Evolutionary conservation across 92 coral and sea anemone genomes (phyloP).

Genomic region (Siderastrea siderea): DNA sequence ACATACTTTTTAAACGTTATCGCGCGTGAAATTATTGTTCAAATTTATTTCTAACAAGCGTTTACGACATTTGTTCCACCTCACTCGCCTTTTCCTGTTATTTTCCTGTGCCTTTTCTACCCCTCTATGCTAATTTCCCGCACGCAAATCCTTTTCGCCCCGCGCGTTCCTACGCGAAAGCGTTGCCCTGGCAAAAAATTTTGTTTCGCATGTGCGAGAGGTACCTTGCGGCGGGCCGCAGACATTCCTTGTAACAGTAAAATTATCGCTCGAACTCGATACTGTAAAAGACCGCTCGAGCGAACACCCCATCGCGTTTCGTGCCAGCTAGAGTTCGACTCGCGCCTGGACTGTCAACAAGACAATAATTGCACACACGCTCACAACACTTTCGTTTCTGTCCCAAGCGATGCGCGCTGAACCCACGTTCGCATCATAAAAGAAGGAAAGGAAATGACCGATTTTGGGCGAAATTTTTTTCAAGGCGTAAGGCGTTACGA

Average conservation of each 20-base stretch:
- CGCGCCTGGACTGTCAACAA: slow-evolving; percentile 34
- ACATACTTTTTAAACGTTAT: not conserved
- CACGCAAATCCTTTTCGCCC: slow-evolving; percentile 67
- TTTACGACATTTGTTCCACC: slow-evolving; percentile 41
- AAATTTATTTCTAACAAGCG: not conserved
- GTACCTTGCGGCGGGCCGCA: not conserved
- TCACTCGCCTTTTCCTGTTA: slow-evolving; percentile 69
- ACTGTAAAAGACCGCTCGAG: slow-evolving; percentile 13
- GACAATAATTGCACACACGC: slow-evolving; percentile 23
- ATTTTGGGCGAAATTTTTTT: not conserved
- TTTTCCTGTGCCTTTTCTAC: slow-evolving; percentile 61
- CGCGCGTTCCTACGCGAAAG: slow-evolving; percentile 24
- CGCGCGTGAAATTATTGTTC: not conserved
- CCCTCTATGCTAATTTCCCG: slow-evolving; percentile 51
- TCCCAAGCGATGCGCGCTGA: not conserved
- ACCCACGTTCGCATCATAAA: slow-evolving; percentile 7
- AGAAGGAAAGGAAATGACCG: slow-evolving; percentile 18
- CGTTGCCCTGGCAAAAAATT: not conserved
- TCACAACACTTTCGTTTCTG: not conserved
- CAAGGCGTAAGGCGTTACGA: slow-evolving; percentile 12
- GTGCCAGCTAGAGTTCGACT: slow-evolving; percentile 2
- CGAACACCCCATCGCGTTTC: not conserved
- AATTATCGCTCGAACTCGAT: slow-evolving; percentile 20
- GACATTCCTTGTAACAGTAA: slow-evolving; percentile 11
- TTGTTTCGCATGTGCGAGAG: not conserved